A percentile compares a stretch with the other conserved stretches of the same genome.
These are phyloP conservation scores for Eudyptes chrysolophus DNA, from an alignment of 2,113 vertebrate genomes.

Conservation along the genomic window DNA sequence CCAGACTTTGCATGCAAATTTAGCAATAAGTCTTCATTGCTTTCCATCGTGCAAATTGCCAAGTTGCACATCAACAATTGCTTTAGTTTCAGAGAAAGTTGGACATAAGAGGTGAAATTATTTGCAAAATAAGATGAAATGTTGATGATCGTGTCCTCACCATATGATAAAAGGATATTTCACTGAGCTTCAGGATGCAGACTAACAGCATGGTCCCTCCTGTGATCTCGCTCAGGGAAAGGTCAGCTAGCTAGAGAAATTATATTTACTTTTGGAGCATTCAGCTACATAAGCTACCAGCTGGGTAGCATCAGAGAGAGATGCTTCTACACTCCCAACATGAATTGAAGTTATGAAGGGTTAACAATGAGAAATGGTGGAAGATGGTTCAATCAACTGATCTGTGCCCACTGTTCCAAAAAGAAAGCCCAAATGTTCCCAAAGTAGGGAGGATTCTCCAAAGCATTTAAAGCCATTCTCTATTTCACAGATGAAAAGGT, in stretches of 20 bases:
- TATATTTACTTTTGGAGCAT: conserved; percentile 48
- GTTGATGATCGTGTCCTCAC: neutral
- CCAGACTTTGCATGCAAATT: neutral
- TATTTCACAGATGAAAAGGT: conserved; percentile 30
- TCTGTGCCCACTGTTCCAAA: conserved; percentile 12
- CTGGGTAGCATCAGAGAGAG: conserved; percentile 32
- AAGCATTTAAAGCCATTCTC: conserved; percentile 31
- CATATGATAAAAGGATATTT: neutral
- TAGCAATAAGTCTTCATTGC: neutral
- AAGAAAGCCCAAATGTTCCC: conserved; percentile 21
- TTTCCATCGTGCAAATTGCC: neutral
- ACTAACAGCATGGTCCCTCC: conserved; percentile 8
- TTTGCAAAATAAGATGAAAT: conserved; percentile 19
- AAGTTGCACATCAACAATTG: neutral
- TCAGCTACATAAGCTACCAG: conserved; percentile 14
- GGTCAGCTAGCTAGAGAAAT: conserved; percentile 16
- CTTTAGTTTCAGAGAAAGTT: neutral
- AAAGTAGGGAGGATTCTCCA: conserved; percentile 46
- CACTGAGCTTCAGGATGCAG: neutral
- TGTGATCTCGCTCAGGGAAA: neutral
- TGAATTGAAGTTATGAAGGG: conserved; percentile 25
- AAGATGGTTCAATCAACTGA: conserved; percentile 8
- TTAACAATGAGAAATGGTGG: conserved; percentile 33
- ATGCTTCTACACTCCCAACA: neutral
- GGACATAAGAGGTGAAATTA: neutral